phyloP scores from a whole-genome alignment of 2,113 vertebrate species.

The Varanus komodoensis region DNA sequence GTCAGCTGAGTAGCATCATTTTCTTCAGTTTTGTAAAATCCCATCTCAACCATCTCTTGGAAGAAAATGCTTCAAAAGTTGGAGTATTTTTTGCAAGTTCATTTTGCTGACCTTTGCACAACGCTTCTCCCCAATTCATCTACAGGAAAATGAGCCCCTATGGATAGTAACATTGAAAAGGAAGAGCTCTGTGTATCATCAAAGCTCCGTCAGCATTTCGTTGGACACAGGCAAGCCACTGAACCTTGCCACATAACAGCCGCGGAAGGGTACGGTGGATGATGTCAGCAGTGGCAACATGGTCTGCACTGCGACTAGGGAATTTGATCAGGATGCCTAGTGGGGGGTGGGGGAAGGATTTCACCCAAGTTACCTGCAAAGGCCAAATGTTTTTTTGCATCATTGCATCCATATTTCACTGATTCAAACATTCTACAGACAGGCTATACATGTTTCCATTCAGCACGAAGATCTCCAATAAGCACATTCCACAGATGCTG shows the following conservation, averaged over 20 bases:
- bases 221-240: not conserved
- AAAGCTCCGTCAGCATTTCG: constrained; percentile 35
- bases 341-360: not conserved
- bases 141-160: constrained; percentile 9
- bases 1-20: not conserved
- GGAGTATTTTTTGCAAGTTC: not conserved
- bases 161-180: constrained; percentile 5
- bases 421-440: constrained; percentile 23
- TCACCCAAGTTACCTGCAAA: constrained; percentile 42
- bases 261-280: not conserved
- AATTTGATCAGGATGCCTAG: constrained; percentile 55
- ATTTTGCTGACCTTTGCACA: constrained; percentile 9
- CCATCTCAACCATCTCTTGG: not conserved
- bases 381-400: constrained; percentile 43
- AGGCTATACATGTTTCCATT: constrained; percentile 32
- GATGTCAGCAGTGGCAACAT: constrained; percentile 32
- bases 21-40: constrained; percentile 15
- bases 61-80: constrained; percentile 8
- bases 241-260: constrained; percentile 25
- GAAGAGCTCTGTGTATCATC: not conserved
- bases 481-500: constrained; percentile 6
- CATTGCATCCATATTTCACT: constrained; percentile 44
- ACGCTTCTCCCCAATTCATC: not conserved
- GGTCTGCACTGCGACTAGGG: constrained; percentile 35
- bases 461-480: constrained; percentile 14